Percentiles rank a stretch among this genome's conserved stretches.
These are phyloP conservation scores for Cheilosia vulpina DNA, from an alignment of 2,888 invertebrate species.

Conservation along the genomic window DNA sequence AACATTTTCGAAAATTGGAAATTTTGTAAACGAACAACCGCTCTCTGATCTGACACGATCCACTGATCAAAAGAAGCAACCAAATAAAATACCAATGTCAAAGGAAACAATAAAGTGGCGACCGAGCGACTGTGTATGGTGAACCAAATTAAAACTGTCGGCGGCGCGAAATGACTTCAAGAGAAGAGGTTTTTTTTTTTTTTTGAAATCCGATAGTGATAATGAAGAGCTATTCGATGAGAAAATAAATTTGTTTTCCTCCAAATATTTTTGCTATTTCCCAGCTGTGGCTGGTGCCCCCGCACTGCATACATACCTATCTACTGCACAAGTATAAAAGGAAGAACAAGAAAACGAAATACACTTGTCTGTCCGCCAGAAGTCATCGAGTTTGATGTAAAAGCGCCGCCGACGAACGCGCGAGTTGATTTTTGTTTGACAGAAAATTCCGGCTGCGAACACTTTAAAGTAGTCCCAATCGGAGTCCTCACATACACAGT, in stretches of 20 bases:
- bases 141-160: constrained; percentile 73
- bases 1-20: constrained; percentile 22
- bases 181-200: constrained; percentile 47
- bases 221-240: constrained; percentile 75
- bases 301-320: neutral
- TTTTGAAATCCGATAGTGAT: constrained; percentile 75
- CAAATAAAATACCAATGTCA: constrained; percentile 34
- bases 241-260: constrained; percentile 74
- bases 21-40: constrained; percentile 18
- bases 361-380: constrained; percentile 73
- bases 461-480: constrained; percentile 62
- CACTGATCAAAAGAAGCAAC: constrained; percentile 71
- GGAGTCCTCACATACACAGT: constrained; percentile 21
- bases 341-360: constrained; percentile 42
- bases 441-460: constrained; percentile 70
- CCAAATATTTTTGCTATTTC: constrained; percentile 75
- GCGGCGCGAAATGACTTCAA: constrained; percentile 64
- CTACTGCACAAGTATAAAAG: constrained; percentile 10
- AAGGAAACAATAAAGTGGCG: constrained; percentile 67
- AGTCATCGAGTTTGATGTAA: constrained; percentile 73
- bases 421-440: constrained; percentile 74
- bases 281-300: constrained; percentile 56
- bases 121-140: constrained; percentile 38
- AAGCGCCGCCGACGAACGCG: constrained; percentile 72
- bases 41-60: constrained; percentile 63